Base-by-base conservation (phyloP, 2,113 vertebrate genomes). In the Datnioides undecimradiatus region DNA sequence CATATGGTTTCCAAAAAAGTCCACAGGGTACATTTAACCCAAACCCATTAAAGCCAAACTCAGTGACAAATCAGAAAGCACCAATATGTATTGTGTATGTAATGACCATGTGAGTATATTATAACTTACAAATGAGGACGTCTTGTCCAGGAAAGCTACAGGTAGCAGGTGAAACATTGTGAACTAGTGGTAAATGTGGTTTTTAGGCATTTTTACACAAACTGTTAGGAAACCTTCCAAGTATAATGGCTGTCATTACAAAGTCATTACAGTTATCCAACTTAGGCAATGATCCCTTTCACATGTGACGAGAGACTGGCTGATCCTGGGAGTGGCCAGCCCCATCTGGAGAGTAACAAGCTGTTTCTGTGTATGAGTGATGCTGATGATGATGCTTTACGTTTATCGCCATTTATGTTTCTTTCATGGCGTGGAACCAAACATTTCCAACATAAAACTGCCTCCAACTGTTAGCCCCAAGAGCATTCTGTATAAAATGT, bases 361-460 rank as follows among this genome's bases (percentile, higher is more conserved):
- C n/a, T n/a, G 57, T 36, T 73, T 65, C 46, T 62, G 25, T 41
- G 25, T 23, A 38, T 27, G 21, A 14, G 36, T 48, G 49, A 72
- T 49, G 17, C 33, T 68, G n/a, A 73, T 43, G 9, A 54, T 72
- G 25, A n/a, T n/a, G 17, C 25, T 45, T 38, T 13, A 40, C 4
- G 62, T 85, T 76, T 29, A 57, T 66, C 29, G 36, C 55, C 38
- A 51, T 67, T 55, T 46, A 21, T 49, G 60, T 41, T 40, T 21
- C 23, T 7, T 33, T 62, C 34, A 41, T 5, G n/a, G n/a, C n/a
- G n/a, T n/a, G n/a, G n/a, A n/a, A n/a, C n/a, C n/a, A n/a, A n/a
- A n/a, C n/a, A n/a, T n/a, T n/a, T n/a, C n/a, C n/a, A n/a, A n/a
- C n/a, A n/a, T n/a, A n/a, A n/a, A n/a, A 62, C 27, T 70, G 8